phyloP scores from a whole-genome alignment of 1,140 invertebrate species.

The Rhysida immarginata region DNA sequence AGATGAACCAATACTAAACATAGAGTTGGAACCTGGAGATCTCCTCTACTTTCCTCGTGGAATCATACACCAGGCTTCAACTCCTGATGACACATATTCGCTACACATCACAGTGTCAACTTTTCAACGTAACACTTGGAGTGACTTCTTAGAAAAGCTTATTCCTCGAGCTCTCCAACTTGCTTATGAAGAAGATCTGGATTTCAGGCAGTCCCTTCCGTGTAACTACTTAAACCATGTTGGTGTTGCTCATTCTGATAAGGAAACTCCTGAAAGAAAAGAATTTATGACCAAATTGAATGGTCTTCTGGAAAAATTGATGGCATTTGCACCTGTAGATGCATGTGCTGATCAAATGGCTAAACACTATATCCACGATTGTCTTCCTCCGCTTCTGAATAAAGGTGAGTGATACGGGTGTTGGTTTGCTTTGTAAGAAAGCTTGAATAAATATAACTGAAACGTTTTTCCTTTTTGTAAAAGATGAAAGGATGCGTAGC shows the following conservation, averaged over 20 bases:
- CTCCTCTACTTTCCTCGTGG: slow-evolving; percentile 81
- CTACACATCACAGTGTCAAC: slow-evolving; percentile 83
- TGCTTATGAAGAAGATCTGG: slow-evolving; percentile 50
- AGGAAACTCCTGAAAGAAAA: slow-evolving; percentile 27
- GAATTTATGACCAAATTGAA: slow-evolving; percentile 42
- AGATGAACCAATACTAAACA: slow-evolving; percentile 64
- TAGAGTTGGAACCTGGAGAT: slow-evolving; percentile 68
- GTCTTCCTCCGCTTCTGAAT: slow-evolving; percentile 62
- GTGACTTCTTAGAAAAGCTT: slow-evolving; percentile 53
- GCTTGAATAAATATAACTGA: no score
- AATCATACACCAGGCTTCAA: slow-evolving; percentile 77
- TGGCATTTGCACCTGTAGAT: slow-evolving; percentile 55
- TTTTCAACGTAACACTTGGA: slow-evolving; percentile 80
- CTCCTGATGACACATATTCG: slow-evolving; percentile 58
- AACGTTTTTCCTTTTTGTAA: slow-evolving; percentile 8
- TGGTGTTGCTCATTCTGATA: slow-evolving; percentile 46
- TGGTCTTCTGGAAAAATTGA: slow-evolving; percentile 43
- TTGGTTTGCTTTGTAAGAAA: no score
- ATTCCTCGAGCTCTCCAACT: slow-evolving; percentile 55
- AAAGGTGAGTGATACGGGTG: slow-evolving; percentile 28
- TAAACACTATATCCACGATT: slow-evolving; percentile 65
- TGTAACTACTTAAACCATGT: slow-evolving; percentile 53
- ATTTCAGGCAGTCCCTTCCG: slow-evolving; percentile 65
- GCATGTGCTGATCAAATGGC: slow-evolving; percentile 68
- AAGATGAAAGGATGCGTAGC: slow-evolving; percentile 46